Conservation (phyloP, 2,113 vertebrate genomes). For the Sinosuthora webbiana region DNA sequence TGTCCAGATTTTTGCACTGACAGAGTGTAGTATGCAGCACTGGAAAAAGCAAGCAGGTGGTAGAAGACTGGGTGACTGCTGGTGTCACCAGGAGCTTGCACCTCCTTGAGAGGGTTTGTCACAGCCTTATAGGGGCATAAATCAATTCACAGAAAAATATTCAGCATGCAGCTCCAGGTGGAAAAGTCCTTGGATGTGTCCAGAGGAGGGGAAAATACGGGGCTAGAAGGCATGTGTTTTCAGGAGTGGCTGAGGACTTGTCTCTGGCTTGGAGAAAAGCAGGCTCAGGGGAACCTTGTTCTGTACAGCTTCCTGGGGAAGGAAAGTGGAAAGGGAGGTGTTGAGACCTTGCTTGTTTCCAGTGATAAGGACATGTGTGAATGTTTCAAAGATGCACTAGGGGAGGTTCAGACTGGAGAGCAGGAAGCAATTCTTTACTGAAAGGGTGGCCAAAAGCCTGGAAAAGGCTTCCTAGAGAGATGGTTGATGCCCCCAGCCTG, state of each 20-base stretch:
- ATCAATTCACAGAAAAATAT: not conserved
- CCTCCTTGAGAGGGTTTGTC: not conserved
- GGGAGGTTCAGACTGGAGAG: not conserved
- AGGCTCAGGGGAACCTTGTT: not conserved
- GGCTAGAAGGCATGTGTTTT: not conserved
- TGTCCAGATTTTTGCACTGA: not conserved
- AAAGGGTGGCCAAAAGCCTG: not conserved
- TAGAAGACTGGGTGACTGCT: not conserved
- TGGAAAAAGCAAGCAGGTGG: not conserved
- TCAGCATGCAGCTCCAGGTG: not conserved
- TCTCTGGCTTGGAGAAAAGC: not conserved
- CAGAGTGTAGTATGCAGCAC: not conserved
- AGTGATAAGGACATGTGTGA: fast-evolving
- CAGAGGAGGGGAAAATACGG: not conserved
- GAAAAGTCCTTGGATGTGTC: not conserved
- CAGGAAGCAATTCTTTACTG: not conserved
- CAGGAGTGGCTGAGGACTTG: not conserved
- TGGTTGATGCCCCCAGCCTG: not conserved
- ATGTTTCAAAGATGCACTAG: not conserved
- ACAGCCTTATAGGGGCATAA: not conserved
- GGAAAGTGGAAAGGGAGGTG: not conserved
- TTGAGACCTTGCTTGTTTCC: not conserved
- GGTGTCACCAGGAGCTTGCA: not conserved
- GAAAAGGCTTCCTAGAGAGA: not conserved
- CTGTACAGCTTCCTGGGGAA: not conserved